Percentiles rank a stretch among this genome's conserved stretches.
phyloP scores from a whole-genome alignment of 2,113 vertebrate genomes.

The Protobothrops mucrosquamatus region DNA sequence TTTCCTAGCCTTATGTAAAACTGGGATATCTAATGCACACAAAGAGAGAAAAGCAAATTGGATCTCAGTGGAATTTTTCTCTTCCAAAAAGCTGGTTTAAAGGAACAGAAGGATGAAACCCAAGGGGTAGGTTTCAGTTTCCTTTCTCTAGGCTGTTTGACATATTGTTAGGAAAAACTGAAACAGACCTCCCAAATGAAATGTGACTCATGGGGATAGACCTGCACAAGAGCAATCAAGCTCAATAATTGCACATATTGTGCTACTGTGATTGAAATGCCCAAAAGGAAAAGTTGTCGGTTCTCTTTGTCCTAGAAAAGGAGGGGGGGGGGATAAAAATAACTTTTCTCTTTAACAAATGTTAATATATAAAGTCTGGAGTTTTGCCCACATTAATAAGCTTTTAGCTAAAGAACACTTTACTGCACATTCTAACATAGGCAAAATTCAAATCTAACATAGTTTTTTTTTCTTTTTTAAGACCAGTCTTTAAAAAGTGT shows the following conservation, averaged over 20 bases:
- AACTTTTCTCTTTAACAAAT: slow-evolving; percentile 6
- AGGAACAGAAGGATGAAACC: slow-evolving; percentile 46
- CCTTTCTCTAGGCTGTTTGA: slow-evolving; percentile 50
- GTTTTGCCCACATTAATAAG: background rate
- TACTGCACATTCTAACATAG: background rate
- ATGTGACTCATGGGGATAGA: slow-evolving; percentile 57
- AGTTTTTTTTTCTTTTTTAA: background rate
- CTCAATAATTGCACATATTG: slow-evolving; percentile 56
- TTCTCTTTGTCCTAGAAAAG: slow-evolving; percentile 33
- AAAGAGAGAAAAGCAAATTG: slow-evolving; percentile 36
- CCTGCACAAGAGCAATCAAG: slow-evolving; percentile 60
- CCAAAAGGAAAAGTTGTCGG: slow-evolving; percentile 49
- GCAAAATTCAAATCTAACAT: background rate
- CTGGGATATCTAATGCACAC: slow-evolving; percentile 24
- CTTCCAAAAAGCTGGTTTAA: slow-evolving; percentile 10
- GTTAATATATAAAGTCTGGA: background rate
- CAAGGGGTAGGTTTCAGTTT: slow-evolving; percentile 50
- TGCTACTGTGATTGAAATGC: slow-evolving; percentile 48
- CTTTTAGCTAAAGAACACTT: background rate
- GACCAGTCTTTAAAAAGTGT: background rate
- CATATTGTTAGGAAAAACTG: slow-evolving; percentile 57
- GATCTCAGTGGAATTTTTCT: slow-evolving; percentile 26
- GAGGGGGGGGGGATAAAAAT: background rate
- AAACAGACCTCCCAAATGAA: slow-evolving; percentile 53
- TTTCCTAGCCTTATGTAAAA: background rate